phyloP scores from a whole-genome alignment of 1,140 invertebrate genomes.

The Stratiolaelaps scimitus region DNA sequence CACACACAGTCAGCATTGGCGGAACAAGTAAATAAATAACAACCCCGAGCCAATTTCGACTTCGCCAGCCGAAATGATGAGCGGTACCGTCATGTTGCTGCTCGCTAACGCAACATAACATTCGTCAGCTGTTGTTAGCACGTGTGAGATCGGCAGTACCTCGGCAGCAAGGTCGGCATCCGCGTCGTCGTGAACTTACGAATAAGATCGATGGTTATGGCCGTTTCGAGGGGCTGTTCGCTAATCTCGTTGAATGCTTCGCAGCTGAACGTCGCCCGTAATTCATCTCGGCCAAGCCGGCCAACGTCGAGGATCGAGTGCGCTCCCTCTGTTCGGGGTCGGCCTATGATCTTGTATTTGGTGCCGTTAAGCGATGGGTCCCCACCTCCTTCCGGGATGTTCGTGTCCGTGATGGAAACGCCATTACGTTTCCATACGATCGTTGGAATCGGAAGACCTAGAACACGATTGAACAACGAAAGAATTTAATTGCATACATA shows the following conservation, averaged over 20 bases:
- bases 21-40: too few relatives aligned
- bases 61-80: too few relatives aligned
- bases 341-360: conserved; percentile 6
- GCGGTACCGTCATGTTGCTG: too few relatives aligned
- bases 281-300: neutral
- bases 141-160: too few relatives aligned
- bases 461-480: neutral
- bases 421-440: conserved; percentile 18
- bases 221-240: neutral
- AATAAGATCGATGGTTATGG: conserved; percentile 7
- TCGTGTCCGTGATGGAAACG: neutral
- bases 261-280: conserved; percentile 8
- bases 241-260: conserved; percentile 18
- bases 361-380: neutral
- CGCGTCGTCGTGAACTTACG: neutral
- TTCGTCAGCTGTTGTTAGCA: too few relatives aligned
- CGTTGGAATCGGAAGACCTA: conserved; percentile 12
- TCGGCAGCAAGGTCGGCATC: too few relatives aligned
- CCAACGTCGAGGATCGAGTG: conserved; percentile 22
- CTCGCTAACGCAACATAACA: too few relatives aligned
- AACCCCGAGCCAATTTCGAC: too few relatives aligned
- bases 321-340: conserved; percentile 14
- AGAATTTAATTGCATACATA: too few relatives aligned
- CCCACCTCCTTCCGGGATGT: neutral
- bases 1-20: too few relatives aligned